Evolutionary conservation across 1,140 invertebrate genomes (phyloP), one percentile per base, ranked within the genome.

Genomic region (Drosophila albomicans): DNA sequence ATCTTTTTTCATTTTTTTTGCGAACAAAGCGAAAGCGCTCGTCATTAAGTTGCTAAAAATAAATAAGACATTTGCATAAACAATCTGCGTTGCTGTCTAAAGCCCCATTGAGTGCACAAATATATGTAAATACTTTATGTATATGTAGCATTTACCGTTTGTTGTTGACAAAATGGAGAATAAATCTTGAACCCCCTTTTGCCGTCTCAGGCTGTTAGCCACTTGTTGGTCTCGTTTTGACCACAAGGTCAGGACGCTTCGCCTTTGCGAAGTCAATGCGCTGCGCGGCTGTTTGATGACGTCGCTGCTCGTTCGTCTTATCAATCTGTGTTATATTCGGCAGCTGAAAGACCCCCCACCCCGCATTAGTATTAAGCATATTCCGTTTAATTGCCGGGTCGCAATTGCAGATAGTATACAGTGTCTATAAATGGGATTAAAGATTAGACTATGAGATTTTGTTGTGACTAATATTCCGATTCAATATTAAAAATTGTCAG

Each of bases 201-300:
- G 67, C 70, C 20, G 3, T 25, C 20, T 25, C 20, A 25, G 20
- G 20, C 20, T 25, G 20, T 65, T 66, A 78, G 56, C 84, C 80
- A 87, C 80, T 88, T 87, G 84, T 88, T 87, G 84, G 72, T 77
- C 64, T 57, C 65, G 57, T 49, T 57, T 13, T 71, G 48, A 57
- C 62, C 15, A 72, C 80, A 87, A 87, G 80, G 84, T 87, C 84
- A 84, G 28, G 35, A 11, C 25, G 52, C n/a, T 2, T 38, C 35
- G 35, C 10, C 35, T 10, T 52, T 59, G 45, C 41, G 52, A 58
- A 51, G 66, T 76, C 69, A 76, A 43, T 76, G 43, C 13, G 75
- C 78, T 73, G 38, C 30, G 48, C 38, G 41, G 75, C 81, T 73
- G 38, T 32, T 56, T 35, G 48, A 71, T 79, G 77, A 79, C 77